These are phyloP conservation scores for Marmota flaviventris DNA, from an alignment of 2,113 vertebrate genomes.

Conservation along the genomic window DNA sequence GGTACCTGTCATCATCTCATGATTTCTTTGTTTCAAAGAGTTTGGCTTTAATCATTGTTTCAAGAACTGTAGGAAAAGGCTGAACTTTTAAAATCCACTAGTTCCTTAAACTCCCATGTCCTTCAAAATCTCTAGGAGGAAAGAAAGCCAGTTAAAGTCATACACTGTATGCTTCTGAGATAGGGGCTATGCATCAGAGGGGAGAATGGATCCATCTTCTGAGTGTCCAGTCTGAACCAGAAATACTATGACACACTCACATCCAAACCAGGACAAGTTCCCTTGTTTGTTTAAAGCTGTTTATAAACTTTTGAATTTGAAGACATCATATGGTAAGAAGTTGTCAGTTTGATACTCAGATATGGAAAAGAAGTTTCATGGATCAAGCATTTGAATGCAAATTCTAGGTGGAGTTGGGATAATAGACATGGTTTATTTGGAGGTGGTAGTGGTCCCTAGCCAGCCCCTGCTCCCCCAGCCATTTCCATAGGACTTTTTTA, in stretches of 20 bases:
- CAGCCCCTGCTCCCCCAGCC: no score
- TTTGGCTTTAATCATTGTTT: constrained; percentile 44
- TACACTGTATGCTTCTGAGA: neutral
- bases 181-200: neutral
- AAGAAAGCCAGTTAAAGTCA: neutral
- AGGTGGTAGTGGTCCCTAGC: no score
- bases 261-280: neutral
- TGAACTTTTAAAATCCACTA: neutral
- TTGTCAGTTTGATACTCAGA: no score
- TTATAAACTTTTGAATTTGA: neutral
- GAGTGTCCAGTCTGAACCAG: neutral
- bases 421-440: no score
- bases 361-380: no score
- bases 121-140: neutral
- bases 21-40: constrained; percentile 59
- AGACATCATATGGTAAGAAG: neutral
- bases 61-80: neutral
- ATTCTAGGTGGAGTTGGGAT: no score
- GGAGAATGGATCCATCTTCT: neutral
- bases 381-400: no score
- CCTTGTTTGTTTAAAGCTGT: neutral
- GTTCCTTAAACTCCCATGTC: neutral
- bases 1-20: neutral
- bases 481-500: no score
- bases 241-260: neutral